Evolutionary conservation across 2,113 vertebrate genomes (phyloP), one percentile per base, ranked within the genome.

Genomic region (Neodontobutis hainanensis): DNA sequence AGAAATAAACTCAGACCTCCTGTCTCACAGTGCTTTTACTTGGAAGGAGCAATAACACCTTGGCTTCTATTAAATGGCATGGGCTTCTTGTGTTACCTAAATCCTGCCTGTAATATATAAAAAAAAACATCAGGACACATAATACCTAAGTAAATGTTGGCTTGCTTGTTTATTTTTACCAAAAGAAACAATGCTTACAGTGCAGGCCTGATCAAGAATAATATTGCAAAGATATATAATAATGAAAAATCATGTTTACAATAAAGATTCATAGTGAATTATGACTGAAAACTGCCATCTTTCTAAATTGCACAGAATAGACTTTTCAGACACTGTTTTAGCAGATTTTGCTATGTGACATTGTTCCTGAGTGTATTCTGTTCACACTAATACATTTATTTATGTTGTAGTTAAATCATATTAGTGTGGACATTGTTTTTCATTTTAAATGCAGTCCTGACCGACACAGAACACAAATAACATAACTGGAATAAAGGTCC

Each of bases 1-100:
- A 52, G 53, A 63, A 57, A 77, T 9, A 50, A 64, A 49, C 32
- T 38, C 61, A 14, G 61, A 15, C 62, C 55, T 53, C 53, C 58
- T 68, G 73, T 61, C 75, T 58, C 43, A 34, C 44, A 14, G n/a
- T 0, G 5, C 19, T 42, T 67, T 68, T 38, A 36, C 50, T 53
- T 51, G 44, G 52, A 58, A 68, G 9, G 9, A 67, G 56, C 48
- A 36, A 34, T 0, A 16, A 11, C 38, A 51, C 46, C 3, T 12
- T 52, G 19, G 19, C 19, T 27, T 27, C 19, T 27, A 27, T 27
- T 27, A 44, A 57, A 65, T 19, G 43, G 56, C 19, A 11, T 7
- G 0, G 0, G 2, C 11, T 50, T 67, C 4, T 58, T 47, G 68
- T 11, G 40, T 62, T 57, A 44, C 11, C 5, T 3, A 7, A 11